Conservation (phyloP, 2,113 vertebrate genomes). For the Melanerpes formicivorus region DNA sequence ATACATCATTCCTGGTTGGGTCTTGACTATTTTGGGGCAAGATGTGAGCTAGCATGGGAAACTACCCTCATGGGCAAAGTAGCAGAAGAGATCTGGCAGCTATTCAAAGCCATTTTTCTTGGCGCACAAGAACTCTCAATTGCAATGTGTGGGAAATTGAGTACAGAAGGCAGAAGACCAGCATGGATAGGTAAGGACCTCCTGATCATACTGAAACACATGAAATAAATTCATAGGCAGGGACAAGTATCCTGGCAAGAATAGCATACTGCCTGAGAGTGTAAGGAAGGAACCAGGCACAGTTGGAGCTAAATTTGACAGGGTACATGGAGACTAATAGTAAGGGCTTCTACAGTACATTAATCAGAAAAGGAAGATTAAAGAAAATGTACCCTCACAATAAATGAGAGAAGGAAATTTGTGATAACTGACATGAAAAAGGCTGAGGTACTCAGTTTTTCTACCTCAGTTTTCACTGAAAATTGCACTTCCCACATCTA, state of each 20-base stretch:
- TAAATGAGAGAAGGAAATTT: neutral
- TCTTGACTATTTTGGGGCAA: neutral
- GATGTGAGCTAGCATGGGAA: neutral
- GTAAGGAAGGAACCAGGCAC: neutral
- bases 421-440: neutral
- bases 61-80: neutral
- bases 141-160: too few relatives aligned
- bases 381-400: neutral
- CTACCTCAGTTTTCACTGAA: neutral
- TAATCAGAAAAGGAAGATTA: neutral
- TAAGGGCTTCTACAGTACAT: neutral
- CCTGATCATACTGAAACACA: neutral
- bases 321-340: neutral
- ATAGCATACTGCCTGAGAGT: neutral
- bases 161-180: too few relatives aligned
- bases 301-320: neutral
- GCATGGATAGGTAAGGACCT: neutral
- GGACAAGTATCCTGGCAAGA: fast-evolving
- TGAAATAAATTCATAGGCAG: too few relatives aligned
- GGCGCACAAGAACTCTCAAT: too few relatives aligned
- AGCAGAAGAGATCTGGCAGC: neutral
- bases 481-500: neutral
- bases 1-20: neutral
- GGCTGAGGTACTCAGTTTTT: neutral
- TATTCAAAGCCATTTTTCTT: too few relatives aligned